A percentile compares a stretch with the other conserved stretches of the same genome.
These are phyloP conservation scores for Babyrousa celebensis DNA, from an alignment of 2,797 vertebrate species.

Conservation along the genomic window DNA sequence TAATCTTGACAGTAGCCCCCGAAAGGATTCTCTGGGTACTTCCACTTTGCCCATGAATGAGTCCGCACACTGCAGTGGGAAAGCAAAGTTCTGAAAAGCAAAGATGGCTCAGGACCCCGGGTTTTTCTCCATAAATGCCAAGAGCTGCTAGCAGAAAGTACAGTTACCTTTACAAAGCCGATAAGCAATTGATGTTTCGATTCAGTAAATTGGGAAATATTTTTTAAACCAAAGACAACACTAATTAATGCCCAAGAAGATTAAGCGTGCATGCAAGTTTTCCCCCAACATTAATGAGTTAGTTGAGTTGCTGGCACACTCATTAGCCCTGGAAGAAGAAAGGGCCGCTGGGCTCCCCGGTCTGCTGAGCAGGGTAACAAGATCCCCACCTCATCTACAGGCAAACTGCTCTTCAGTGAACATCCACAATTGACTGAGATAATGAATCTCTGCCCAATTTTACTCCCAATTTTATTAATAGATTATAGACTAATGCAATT, in stretches of 20 bases:
- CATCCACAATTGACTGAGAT: conserved; percentile 41
- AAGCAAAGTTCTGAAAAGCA: conserved; percentile 31
- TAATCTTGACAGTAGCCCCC: background rate
- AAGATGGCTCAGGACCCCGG: background rate
- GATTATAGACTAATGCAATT: conserved; percentile 76
- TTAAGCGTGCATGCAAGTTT: conserved; percentile 62
- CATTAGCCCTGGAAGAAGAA: background rate
- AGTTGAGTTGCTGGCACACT: conserved; percentile 3
- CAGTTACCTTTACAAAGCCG: background rate
- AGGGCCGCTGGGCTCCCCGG: background rate
- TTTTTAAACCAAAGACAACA: conserved; percentile 64
- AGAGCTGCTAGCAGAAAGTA: background rate
- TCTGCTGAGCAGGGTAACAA: conserved; percentile 40
- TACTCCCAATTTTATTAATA: conserved; percentile 82
- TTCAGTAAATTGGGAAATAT: conserved; percentile 54
- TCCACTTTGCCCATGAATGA: conserved; percentile 23
- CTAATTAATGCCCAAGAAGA: conserved; percentile 80
- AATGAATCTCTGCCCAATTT: conserved; percentile 75
- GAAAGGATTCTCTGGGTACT: background rate
- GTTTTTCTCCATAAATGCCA: background rate
- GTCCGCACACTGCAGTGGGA: background rate
- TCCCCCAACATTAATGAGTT: conserved; percentile 68
- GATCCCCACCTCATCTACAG: conserved; percentile 64
- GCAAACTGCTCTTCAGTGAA: conserved; percentile 20
- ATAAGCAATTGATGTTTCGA: conserved; percentile 64